Percentiles rank a stretch among this genome's conserved stretches.
Conservation (phyloP, 2,113 vertebrate genomes). For the Macrotis lagotis region DNA sequence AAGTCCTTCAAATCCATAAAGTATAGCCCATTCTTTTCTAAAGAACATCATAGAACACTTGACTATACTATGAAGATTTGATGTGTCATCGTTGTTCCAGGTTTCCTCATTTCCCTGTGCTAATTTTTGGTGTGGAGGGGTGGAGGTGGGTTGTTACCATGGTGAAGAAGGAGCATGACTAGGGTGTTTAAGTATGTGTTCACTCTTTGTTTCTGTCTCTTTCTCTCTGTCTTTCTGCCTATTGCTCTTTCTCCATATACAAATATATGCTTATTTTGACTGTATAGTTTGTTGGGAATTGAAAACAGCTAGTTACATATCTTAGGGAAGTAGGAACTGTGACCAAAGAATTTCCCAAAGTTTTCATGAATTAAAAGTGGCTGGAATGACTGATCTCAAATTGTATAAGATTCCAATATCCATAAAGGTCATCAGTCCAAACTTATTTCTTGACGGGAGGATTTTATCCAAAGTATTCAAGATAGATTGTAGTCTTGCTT, state of each 20-base stretch:
- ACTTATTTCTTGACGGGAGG: slow-evolving; percentile 5
- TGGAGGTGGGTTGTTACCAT: background rate
- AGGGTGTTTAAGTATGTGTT: background rate
- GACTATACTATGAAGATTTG: background rate
- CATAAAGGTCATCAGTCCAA: background rate
- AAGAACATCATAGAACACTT: background rate
- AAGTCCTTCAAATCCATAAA: background rate
- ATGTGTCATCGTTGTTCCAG: background rate
- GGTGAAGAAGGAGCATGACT: background rate
- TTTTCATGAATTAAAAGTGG: background rate
- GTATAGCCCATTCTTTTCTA: background rate
- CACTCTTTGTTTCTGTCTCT: background rate
- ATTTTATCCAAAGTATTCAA: background rate
- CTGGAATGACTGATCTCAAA: background rate
- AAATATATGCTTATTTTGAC: background rate
- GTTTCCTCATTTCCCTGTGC: slow-evolving; percentile 6
- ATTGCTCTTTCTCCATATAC: background rate
- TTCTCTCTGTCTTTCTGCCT: no score
- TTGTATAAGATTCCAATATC: background rate
- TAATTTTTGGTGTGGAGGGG: background rate
- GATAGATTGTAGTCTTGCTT: background rate
- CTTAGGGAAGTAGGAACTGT: background rate
- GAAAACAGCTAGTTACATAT: background rate
- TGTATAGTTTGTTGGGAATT: background rate
- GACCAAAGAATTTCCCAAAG: background rate